Evolutionary conservation across 2,113 vertebrate species (phyloP).

Genomic region (Mesoclemmys tuberculata): DNA sequence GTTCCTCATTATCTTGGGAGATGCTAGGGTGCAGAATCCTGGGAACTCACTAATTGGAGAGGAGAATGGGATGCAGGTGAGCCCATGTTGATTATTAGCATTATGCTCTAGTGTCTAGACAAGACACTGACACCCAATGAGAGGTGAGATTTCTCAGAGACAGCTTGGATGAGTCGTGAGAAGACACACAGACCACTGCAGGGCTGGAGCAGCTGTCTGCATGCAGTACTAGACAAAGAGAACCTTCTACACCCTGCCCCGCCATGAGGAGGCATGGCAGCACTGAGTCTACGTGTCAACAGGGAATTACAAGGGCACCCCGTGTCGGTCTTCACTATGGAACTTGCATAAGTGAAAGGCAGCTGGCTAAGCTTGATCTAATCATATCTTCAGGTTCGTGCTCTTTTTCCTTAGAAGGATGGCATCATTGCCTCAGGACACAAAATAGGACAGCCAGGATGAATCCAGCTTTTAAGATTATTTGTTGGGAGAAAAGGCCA

Average conservation of each 20-base stretch:
- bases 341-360: not conserved
- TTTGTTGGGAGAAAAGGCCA: too few relatives aligned
- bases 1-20: not conserved
- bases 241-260: not conserved
- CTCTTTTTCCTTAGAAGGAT: not conserved
- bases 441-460: rapidly evolving
- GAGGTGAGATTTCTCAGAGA: not conserved
- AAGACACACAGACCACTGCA: not conserved
- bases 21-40: not conserved
- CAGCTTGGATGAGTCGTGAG: not conserved
- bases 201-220: not conserved
- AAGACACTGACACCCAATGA: not conserved
- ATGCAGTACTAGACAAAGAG: not conserved
- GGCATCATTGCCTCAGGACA: not conserved
- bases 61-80: not conserved
- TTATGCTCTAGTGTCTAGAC: too few relatives aligned
- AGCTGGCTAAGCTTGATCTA: not conserved
- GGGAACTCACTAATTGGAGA: not conserved
- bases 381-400: not conserved
- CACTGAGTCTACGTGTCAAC: not conserved
- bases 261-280: too few relatives aligned
- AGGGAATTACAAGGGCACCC: not conserved
- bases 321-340: not conserved
- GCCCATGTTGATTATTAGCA: too few relatives aligned
- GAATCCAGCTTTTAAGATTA: not conserved